Evolutionary conservation across 2,888 invertebrate genomes (phyloP), one percentile per base, ranked within the genome.

Genomic region (Stenotaenia linearis): DNA sequence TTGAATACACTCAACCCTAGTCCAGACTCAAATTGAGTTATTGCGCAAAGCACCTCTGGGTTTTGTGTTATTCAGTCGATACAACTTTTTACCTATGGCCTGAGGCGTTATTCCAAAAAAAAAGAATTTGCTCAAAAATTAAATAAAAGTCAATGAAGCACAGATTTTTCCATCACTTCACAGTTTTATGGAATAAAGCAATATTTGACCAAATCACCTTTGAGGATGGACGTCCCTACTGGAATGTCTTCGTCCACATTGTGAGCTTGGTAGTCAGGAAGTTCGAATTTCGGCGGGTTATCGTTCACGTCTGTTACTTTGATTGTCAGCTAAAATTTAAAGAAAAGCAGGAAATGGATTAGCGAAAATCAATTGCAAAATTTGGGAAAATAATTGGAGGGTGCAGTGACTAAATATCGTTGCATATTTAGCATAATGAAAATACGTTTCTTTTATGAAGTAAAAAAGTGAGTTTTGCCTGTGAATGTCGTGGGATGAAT

Each of bases 251-350:
- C 97, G 84, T 96, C 95, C 0, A 97, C 94, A 85, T 97, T 97
- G 87, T 96, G 96, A 0, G 96, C 96, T 87, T 97, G 97, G 87
- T 98, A 98, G 86, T 98, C 95, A 0, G 97, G 97, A 82, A 98
- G 88, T 87, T 97, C 97, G 85, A 96, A 97, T 87, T 96, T 95
- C 0, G 98, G 98, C 9, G 96, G 94, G 87, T 98, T 98, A 88
- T 98, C 98, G 86, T 99, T 99, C 69, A 97, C 95, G 86, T 98
- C 98, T 6, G 94, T 94, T 74, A 99, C 96, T 82, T 95, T 91
- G 82, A 97, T 96, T 2, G 95, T 96, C 75, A 96, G 87, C 95
- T 96, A 89, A 5, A 74, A 74, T 96, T 15, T n/a, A 76, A 37
- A 76, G 32, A 76, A 76, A 76, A 9, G 1, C 25, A 15, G 23